These are phyloP conservation scores for Tachyglossus aculeatus DNA, from an alignment of 2,797 vertebrate genomes.

Conservation along the genomic window DNA sequence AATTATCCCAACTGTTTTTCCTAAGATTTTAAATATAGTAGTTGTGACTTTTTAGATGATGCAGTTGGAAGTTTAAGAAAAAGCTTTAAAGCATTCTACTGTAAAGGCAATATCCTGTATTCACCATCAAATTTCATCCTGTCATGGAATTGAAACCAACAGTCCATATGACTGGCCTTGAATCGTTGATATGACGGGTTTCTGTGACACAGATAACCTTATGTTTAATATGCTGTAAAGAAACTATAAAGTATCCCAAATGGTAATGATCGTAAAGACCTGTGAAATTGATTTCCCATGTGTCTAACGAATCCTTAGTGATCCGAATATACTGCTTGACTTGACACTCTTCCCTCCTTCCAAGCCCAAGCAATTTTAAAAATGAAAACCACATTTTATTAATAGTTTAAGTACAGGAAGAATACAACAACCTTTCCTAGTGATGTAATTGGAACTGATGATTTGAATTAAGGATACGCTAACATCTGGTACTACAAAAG, in stretches of 20 bases:
- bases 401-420: constrained; percentile 67
- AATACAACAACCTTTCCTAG: constrained; percentile 61
- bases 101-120: too few relatives aligned
- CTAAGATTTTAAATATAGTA: too few relatives aligned
- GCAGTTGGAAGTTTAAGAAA: too few relatives aligned
- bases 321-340: constrained; percentile 22
- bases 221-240: not conserved
- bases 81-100: too few relatives aligned
- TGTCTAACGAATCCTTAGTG: constrained; percentile 38
- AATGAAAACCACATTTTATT: constrained; percentile 63
- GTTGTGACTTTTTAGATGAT: too few relatives aligned
- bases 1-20: too few relatives aligned
- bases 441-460: constrained; percentile 64
- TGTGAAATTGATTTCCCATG: constrained; percentile 38
- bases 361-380: constrained; percentile 56
- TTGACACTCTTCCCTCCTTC: constrained; percentile 46
- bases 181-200: constrained; percentile 1
- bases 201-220: constrained; percentile 14
- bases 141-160: constrained; percentile 18
- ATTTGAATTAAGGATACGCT: constrained; percentile 69
- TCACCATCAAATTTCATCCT: constrained; percentile 10
- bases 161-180: constrained; percentile 10
- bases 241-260: not conserved
- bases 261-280: constrained; percentile 31
- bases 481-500: constrained; percentile 66